Evolutionary conservation across 2,888 invertebrate genomes (phyloP).

Genomic region (Euzophera pinguis): DNA sequence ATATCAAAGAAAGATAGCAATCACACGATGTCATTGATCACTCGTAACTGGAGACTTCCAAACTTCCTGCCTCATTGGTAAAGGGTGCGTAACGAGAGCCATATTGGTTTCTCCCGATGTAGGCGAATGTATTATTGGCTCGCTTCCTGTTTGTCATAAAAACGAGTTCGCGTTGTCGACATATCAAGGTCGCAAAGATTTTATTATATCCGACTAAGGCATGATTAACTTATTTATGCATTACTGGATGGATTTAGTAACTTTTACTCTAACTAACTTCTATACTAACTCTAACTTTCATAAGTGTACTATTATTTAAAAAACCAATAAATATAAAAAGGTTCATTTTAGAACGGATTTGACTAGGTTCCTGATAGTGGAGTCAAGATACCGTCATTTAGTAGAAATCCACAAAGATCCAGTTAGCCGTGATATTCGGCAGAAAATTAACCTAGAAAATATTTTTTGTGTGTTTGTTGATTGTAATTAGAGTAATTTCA

Average conservation of each 20-base stretch:
- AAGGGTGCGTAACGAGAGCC: slow-evolving; percentile 7
- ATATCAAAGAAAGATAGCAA: background rate
- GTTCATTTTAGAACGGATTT: too few relatives aligned
- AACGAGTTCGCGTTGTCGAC: slow-evolving; percentile 1
- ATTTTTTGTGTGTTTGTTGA: too few relatives aligned
- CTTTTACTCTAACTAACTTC: too few relatives aligned
- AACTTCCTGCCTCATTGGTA: slow-evolving; percentile 3
- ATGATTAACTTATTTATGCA: background rate
- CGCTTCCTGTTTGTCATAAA: slow-evolving; percentile 11
- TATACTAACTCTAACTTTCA: too few relatives aligned
- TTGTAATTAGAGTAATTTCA: too few relatives aligned
- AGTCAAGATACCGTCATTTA: too few relatives aligned
- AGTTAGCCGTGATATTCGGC: too few relatives aligned
- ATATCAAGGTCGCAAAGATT: slow-evolving; percentile 8
- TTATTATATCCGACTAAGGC: background rate
- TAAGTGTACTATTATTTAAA: too few relatives aligned
- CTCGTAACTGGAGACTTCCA: background rate
- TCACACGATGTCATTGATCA: slow-evolving; percentile 1
- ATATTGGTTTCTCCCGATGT: slow-evolving; percentile 7
- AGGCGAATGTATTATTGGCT: slow-evolving; percentile 1
- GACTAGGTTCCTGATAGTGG: too few relatives aligned
- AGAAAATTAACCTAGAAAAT: too few relatives aligned
- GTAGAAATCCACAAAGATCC: too few relatives aligned
- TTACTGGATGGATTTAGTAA: background rate
- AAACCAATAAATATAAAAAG: too few relatives aligned